Base-by-base conservation (phyloP, 2,888 invertebrate species). In the Disparrhopalites patrizii region DNA sequence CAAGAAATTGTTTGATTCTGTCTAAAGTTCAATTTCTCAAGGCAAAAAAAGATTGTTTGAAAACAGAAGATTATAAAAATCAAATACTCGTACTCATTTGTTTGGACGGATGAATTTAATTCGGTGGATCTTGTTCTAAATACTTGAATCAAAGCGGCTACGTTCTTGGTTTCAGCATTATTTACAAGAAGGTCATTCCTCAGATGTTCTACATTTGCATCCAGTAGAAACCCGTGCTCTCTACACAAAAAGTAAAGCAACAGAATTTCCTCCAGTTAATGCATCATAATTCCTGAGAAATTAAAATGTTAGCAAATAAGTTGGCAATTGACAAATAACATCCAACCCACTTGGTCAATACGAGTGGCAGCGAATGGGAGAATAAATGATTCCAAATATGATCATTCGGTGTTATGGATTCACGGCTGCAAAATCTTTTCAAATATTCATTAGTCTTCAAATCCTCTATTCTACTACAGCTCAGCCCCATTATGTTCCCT, bases 341-440 rank as follows among this genome's bases (percentile, higher is more conserved):
- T 51, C 4, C 51, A 13, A 81, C 85, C 81, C 81, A 90, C 86
- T 85, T 84, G 76, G 86, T 88, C 50, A 85, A 83, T 0, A 94
- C 93, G 67, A 92, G 87, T 38, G 86, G 85, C 75, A 95, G 88
- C 73, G 93, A 91, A 78, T 94, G 99, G 0, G 95, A 90, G 38
- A 99, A 82, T 71, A 99, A 85, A 73, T 89, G 87, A 78, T 93
- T 93, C 98, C 98, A 99, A 79, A 93, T 96, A 0, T 90, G 89
- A 78, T 94, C 91, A 78, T 93, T 92, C 7, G 87, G 85, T 4
- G 89, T 85, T 74, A 99, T 89, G 38, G 87, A 82, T 71, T 93
- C 89, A 38, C 85, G 83, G 0, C 92, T 88, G 70, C 90, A 88
- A 78, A 97, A 91, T 70, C 85, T 84, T 68, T 84, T 82, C 55